Base-by-base conservation (phyloP, 2,113 vertebrate species). In the Apodemus speciosus region DNA sequence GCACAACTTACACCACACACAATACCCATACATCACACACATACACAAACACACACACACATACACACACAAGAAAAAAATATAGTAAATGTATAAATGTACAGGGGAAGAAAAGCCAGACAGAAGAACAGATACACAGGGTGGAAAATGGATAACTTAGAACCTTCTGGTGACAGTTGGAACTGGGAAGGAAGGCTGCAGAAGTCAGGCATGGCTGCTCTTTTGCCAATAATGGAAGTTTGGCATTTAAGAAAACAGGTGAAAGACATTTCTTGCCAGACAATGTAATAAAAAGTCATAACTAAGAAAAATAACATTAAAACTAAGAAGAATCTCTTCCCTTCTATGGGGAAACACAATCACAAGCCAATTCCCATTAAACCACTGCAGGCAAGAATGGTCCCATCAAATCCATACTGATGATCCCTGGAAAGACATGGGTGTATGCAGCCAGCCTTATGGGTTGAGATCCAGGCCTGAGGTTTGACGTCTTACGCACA, bases 251-350 rank as follows among this genome's bases (percentile, higher is more conserved):
- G 49, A 86, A 56, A 69, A 58, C 25, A 15, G 68, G 20, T 81
- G 77, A 85, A 85, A 95, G 68, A 72, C 91, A 92, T 13, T 83
- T 10, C 51, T 89, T 91, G 56, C 79, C 32, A 80, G 88, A 84
- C 89, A 51, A 68, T 38, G 1, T 20, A 93, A 64, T 51, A 58
- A 93, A 83, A 3, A 95, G 10, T 95, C 75, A 91, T 18, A 35
- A 75, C 46, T 73, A 58, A 92, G 77, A 68, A 83, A 95, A 81
- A 69, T 35, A 62, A 75, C 51, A 89, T 30, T 85, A 62, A 23
- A 72, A 89, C 53, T 85, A 73, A 89, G 35, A n/a, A 56, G 91
- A 83, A 86, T 51, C 46, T 25, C 49, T 85, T 87, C 73, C 83
- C 69, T 84, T 62, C 18, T 62, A 38, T 69, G 49, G 15, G 25